Evolutionary conservation across 2,113 vertebrate genomes (phyloP).

Genomic region (Diadophis punctatus): DNA sequence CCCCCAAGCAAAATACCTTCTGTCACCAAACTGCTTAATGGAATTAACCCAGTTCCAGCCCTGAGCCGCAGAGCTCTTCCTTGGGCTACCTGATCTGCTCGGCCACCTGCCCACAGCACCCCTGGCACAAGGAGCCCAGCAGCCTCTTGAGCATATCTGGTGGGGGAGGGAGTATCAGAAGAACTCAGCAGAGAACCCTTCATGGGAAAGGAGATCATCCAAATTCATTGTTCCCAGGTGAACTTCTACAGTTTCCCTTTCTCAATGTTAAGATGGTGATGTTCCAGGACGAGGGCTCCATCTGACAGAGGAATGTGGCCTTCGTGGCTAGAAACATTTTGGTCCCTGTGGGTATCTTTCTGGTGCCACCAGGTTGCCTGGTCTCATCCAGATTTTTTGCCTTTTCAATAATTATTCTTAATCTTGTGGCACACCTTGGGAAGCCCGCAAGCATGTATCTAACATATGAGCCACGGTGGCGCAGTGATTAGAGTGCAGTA

Average conservation of each 20-base stretch:
- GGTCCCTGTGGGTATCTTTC: neutral
- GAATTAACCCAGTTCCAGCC: conserved; percentile 83
- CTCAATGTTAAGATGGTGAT: neutral
- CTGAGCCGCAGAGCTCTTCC: conserved; percentile 72
- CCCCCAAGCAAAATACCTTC: conserved; percentile 81
- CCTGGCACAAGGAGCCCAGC: neutral
- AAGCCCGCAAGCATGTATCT: neutral
- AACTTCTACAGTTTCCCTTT: neutral
- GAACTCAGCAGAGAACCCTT: neutral
- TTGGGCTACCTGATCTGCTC: conserved; percentile 68
- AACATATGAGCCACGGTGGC: too few relatives aligned
- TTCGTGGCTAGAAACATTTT: neutral
- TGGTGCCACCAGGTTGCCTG: neutral
- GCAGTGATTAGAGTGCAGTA: too few relatives aligned
- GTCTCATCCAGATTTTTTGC: neutral
- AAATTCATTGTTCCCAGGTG: neutral
- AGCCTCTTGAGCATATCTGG: neutral
- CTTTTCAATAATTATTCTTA: neutral
- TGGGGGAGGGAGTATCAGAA: too few relatives aligned
- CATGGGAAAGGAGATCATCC: neutral
- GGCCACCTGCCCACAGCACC: conserved; percentile 35
- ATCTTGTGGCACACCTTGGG: neutral
- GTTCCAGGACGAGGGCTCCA: too few relatives aligned
- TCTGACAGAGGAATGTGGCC: neutral
- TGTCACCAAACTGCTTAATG: conserved; percentile 85